Evolutionary conservation across 1,140 invertebrate species (phyloP).

Genomic region (Archegozetes longisetosus): DNA sequence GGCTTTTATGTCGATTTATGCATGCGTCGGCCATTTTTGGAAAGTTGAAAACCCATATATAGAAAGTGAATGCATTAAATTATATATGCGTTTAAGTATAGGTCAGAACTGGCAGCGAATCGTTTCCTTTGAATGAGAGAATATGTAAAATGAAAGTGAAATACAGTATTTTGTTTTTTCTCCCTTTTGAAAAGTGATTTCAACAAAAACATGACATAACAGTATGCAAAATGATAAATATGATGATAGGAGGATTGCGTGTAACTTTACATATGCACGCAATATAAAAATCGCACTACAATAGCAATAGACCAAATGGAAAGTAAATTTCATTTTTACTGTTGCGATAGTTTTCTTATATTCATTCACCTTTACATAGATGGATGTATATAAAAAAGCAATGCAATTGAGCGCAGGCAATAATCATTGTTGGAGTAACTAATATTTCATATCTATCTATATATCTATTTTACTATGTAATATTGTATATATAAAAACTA

Average conservation of each 20-base stretch:
- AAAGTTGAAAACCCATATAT: neutral
- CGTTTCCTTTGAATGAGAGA: neutral
- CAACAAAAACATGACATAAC: neutral
- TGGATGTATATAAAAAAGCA: neutral
- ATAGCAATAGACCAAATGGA: no score
- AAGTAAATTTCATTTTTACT: no score
- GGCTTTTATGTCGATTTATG: no score
- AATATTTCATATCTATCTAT: neutral
- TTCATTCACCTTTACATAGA: neutral
- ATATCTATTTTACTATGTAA: no score
- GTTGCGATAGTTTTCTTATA: no score
- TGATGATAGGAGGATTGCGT: neutral
- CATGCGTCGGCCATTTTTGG: no score
- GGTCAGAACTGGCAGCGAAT: neutral
- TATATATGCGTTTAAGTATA: neutral
- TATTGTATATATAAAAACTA: no score
- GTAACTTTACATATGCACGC: neutral
- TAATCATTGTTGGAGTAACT: neutral
- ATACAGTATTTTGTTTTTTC: neutral
- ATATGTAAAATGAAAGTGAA: neutral
- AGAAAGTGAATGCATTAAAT: neutral
- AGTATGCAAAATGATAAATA: neutral
- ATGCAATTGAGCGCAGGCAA: neutral
- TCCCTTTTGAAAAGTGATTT: neutral
- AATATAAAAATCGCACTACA: neutral